Evolutionary conservation across 2,113 vertebrate species (phyloP).

Genomic region (Leptobrachium ailaonicum): DNA sequence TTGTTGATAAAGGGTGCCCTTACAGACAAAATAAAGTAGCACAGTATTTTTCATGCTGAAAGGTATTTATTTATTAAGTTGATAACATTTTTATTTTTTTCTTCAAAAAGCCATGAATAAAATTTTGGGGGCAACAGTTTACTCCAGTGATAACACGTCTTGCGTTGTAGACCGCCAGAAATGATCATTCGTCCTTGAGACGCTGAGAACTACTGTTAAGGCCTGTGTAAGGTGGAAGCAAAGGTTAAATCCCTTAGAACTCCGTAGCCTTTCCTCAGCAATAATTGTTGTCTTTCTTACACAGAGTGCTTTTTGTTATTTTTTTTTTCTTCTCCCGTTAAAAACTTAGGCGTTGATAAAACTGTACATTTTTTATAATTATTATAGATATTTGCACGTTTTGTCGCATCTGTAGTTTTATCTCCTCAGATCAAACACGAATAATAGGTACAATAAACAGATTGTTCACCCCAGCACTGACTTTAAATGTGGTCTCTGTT

Average conservation of each 20-base stretch:
- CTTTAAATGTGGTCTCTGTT: conserved; percentile 34
- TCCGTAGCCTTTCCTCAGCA: conserved; percentile 61
- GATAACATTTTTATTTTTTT: conserved; percentile 72
- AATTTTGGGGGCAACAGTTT: conserved; percentile 84
- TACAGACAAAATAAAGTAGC: conserved; percentile 66
- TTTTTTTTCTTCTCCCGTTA: neutral
- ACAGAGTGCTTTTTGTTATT: neutral
- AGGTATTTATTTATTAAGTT: conserved; percentile 88
- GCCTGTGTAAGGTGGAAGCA: conserved; percentile 71
- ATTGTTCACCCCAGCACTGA: conserved; percentile 26
- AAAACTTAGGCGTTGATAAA: conserved; percentile 15
- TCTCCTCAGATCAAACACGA: neutral
- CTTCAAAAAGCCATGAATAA: conserved; percentile 87
- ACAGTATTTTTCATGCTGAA: conserved; percentile 72
- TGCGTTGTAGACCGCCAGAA: conserved; percentile 68
- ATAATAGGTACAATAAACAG: neutral
- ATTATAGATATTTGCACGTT: neutral
- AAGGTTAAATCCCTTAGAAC: conserved; percentile 68
- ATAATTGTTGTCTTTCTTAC: conserved; percentile 61
- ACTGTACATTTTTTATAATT: neutral
- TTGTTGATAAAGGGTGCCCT: conserved; percentile 73
- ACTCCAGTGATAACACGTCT: conserved; percentile 73
- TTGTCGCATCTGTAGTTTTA: neutral
- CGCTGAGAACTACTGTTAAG: conserved; percentile 66
- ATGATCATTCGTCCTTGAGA: conserved; percentile 81